Percentiles rank a stretch among this genome's conserved stretches.
Conservation (phyloP, 2,113 vertebrate species). For the Elachura formosa region DNA sequence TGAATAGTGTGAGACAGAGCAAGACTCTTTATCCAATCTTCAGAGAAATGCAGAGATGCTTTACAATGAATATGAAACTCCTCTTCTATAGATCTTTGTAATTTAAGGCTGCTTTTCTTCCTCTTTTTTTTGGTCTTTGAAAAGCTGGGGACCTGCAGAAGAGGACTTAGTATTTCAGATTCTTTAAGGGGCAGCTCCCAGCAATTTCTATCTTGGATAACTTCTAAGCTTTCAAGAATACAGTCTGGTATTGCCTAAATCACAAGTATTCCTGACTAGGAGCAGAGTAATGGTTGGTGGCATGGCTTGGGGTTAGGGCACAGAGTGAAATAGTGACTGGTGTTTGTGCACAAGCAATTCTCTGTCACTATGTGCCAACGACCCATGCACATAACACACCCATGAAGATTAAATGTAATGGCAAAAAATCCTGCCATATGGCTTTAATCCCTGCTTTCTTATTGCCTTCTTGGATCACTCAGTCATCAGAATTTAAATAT, state of each 20-base stretch:
- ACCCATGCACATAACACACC: background rate
- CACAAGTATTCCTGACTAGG: background rate
- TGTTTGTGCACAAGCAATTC: background rate
- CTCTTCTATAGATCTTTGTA: background rate
- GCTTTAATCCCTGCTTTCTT: background rate
- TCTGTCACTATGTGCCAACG: background rate
- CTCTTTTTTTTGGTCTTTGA: background rate
- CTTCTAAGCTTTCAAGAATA: background rate
- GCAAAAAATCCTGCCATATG: background rate
- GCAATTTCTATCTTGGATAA: background rate
- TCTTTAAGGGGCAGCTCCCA: background rate
- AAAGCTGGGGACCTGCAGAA: background rate
- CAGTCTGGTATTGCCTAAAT: background rate
- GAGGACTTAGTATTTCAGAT: background rate
- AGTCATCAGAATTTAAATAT: background rate
- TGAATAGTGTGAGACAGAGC: fast-evolving
- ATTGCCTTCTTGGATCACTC: background rate
- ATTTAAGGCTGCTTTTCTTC: background rate
- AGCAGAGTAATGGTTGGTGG: background rate
- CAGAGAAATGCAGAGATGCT: background rate
- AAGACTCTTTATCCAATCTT: background rate
- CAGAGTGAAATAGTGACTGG: background rate
- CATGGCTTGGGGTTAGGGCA: background rate
- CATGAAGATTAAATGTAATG: background rate
- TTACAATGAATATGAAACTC: background rate